These are phyloP conservation scores for Chrysocyon brachyurus DNA, from an alignment of 2,797 vertebrate species.

Conservation along the genomic window DNA sequence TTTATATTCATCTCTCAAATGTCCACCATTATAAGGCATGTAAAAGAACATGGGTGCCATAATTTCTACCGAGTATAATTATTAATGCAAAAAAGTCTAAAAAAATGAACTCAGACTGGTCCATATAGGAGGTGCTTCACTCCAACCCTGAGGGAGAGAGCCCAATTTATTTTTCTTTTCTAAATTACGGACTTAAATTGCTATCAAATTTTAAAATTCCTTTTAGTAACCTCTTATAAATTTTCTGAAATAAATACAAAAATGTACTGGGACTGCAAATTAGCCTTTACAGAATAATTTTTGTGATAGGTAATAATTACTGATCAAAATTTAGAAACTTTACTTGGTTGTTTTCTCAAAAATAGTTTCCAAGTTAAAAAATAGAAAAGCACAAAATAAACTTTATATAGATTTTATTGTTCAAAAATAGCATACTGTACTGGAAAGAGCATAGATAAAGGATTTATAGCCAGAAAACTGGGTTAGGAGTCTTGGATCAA, in stretches of 20 bases:
- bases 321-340: conserved; percentile 48
- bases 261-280: not conserved
- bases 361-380: conserved; percentile 54
- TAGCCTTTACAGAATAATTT: conserved; percentile 34
- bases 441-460: not conserved
- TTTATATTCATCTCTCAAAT: conserved; percentile 57
- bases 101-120: conserved; percentile 21
- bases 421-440: not conserved
- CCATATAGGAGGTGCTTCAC: not conserved
- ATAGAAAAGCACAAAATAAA: not conserved
- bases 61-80: conserved; percentile 50
- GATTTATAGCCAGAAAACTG: not conserved
- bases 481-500: not conserved
- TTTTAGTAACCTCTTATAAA: conserved; percentile 44
- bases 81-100: conserved; percentile 29
- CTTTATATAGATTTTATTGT: not conserved
- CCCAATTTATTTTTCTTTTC: conserved; percentile 31
- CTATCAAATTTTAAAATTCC: conserved; percentile 14
- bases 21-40: not conserved
- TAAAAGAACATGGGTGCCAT: not conserved
- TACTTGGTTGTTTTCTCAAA: conserved; percentile 59
- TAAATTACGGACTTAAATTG: not conserved
- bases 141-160: not conserved
- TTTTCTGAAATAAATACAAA: conserved; percentile 58
- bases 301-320: conserved; percentile 41